Base-by-base conservation (phyloP, 2,888 invertebrate species). In the Sisyra terminalis region DNA sequence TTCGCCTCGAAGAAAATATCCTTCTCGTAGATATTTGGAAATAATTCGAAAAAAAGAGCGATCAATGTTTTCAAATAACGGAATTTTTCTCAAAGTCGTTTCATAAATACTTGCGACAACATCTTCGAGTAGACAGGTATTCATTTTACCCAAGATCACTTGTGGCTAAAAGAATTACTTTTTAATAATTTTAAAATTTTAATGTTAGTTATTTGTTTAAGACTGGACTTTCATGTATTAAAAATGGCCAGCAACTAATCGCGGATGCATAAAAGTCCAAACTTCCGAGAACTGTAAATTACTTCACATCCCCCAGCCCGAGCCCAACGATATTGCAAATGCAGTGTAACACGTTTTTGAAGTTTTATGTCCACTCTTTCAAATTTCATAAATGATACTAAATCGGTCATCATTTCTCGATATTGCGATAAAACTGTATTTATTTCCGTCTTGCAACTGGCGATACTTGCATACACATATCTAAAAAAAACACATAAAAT, bases 281-380 rank as follows among this genome's bases (percentile, higher is more conserved):
- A n/a, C n/a, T n/a, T n/a, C n/a, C n/a, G n/a, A n/a, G n/a, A n/a
- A n/a, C n/a, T n/a, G n/a, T n/a, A n/a, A n/a, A 24, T 24, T 24
- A 24, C 24, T 24, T 24, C 24, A 65, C 66, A 66, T 31, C 67
- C 67, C 2, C 65, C 63, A 3, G 66, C 67, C 51, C 67, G 57
- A 51, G 66, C 67, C 67, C 67, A 67, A 46, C 67, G 66, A 52
- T 67, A 67, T 52, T 65, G 66, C 65, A 66, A 67, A 50, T 63
- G 64, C 35, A 66, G 65, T 39, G 61, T 56, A 1, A 66, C 51
- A 2, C 52, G 55, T 44, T 60, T 63, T 49, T 63, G 65, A 10
- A 67, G 50, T 3, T 50, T 3, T 11, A 60, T 55, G 0, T 64
- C 60, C 2, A 65, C 58, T n/a, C 57, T 63, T 51, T 67, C 67